A percentile compares a stretch with the other conserved stretches of the same genome.
Evolutionary conservation across 37 sponge, comb jelly and placozoan species (phyloP).

Genomic region (Aplysina aerophoba): DNA sequence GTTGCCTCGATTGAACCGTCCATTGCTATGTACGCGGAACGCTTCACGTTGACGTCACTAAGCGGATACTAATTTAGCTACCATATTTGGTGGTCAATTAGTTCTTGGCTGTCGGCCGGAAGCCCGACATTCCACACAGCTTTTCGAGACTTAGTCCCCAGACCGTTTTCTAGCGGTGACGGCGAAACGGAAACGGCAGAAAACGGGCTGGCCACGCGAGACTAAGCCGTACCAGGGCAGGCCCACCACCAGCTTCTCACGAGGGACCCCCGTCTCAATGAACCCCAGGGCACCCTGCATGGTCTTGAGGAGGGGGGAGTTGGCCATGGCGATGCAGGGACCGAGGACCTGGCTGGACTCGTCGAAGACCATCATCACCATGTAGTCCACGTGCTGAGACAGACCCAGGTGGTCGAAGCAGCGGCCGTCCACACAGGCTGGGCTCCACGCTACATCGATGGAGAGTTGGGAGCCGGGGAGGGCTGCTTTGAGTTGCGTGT

Average conservation of each 20-base stretch:
- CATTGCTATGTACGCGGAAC: no score
- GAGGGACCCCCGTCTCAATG: conserved; percentile 50
- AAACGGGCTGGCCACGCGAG: no score
- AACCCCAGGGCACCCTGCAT: conserved; percentile 50
- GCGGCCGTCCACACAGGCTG: conserved; percentile 79
- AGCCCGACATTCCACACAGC: no score
- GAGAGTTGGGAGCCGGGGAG: conserved; percentile 46
- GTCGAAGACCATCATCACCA: conserved; percentile 91
- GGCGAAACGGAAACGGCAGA: no score
- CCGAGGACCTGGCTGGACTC: conserved; percentile 82
- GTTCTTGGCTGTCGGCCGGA: no score
- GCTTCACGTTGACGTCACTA: no score
- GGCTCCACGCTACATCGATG: conserved; percentile 64
- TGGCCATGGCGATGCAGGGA: conserved; percentile 80
- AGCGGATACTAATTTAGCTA: no score
- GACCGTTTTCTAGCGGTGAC: no score
- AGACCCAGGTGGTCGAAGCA: conserved; percentile 72
- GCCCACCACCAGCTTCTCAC: conserved; percentile 72
- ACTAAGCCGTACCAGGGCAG: conserved; percentile 95
- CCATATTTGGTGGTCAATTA: no score
- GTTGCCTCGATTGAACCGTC: no score
- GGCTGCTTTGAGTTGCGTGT: background rate
- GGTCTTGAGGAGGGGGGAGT: conserved; percentile 66
- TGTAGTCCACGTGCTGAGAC: conserved; percentile 55
- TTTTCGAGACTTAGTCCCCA: no score